Evolutionary conservation across 2,888 invertebrate genomes (phyloP).

Genomic region (Scaeva pyrastri): DNA sequence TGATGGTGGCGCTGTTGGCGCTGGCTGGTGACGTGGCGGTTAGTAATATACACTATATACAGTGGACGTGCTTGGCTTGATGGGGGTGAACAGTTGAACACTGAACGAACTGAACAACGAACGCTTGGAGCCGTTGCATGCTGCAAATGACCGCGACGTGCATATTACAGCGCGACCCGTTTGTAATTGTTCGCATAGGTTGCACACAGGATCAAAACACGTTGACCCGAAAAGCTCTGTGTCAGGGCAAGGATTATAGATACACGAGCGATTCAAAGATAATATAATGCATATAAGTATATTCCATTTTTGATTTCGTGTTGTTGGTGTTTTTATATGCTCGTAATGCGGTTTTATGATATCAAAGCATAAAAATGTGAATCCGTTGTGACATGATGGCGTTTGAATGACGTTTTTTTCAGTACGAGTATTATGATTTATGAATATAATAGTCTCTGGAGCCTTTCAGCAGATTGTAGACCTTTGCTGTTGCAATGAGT

Average conservation of each 20-base stretch:
- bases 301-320: background rate
- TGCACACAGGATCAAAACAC: conserved; percentile 40
- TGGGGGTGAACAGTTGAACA: conserved; percentile 35
- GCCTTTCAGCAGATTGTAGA: background rate
- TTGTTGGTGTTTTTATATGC: background rate
- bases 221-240: conserved; percentile 65
- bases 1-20: no score
- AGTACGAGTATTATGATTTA: background rate
- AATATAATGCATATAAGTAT: conserved; percentile 13
- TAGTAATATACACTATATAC: background rate
- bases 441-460: no score
- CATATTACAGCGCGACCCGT: conserved; percentile 60
- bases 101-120: no score
- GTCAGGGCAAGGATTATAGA: conserved; percentile 44
- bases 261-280: conserved; percentile 32
- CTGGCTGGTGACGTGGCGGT: conserved; percentile 22
- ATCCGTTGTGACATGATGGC: conserved; percentile 4
- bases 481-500: no score
- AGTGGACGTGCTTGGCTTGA: conserved; percentile 7
- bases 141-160: conserved; percentile 70
- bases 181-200: conserved; percentile 66
- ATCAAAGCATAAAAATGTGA: background rate
- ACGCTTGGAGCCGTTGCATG: no score
- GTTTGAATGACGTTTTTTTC: conserved; percentile 8
- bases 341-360: background rate